Evolutionary conservation across 2,888 invertebrate genomes (phyloP).

Genomic region (Pyrocoelia pectoralis): DNA sequence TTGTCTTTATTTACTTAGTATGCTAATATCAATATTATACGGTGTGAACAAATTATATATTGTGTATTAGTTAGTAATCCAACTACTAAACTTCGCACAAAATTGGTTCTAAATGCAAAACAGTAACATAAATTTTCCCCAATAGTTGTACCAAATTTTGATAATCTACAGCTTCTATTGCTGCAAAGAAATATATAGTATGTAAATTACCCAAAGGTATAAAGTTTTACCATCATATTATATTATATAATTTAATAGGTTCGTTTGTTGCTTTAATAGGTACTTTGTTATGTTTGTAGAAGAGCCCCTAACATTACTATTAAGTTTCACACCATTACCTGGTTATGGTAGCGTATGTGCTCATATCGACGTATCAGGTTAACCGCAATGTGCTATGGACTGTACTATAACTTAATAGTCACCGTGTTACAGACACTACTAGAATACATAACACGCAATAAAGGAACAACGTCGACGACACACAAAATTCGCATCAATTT

Average conservation of each 20-base stretch:
- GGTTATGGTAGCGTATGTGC: slow-evolving; percentile 19
- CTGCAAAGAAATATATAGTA: slow-evolving; percentile 6
- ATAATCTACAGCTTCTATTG: slow-evolving; percentile 7
- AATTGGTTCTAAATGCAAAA: slow-evolving; percentile 22
- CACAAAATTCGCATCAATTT: neutral
- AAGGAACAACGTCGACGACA: neutral
- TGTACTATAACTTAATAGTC: neutral
- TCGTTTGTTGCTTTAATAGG: slow-evolving; percentile 6
- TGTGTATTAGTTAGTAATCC: slow-evolving; percentile 21
- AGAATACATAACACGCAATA: neutral
- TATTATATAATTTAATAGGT: slow-evolving; percentile 9
- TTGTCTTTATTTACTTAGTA: slow-evolving; percentile 26
- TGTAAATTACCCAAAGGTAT: slow-evolving; percentile 11
- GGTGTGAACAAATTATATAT: slow-evolving; percentile 25
- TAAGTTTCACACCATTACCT: slow-evolving; percentile 22
- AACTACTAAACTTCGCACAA: slow-evolving; percentile 5
- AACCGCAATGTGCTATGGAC: slow-evolving; percentile 7
- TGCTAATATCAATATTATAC: slow-evolving; percentile 26
- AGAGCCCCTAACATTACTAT: slow-evolving; percentile 10
- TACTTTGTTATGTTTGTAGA: slow-evolving; percentile 18
- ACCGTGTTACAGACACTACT: neutral
- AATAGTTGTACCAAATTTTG: slow-evolving; percentile 18
- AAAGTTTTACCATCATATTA: neutral
- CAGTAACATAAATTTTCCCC: slow-evolving; percentile 14
- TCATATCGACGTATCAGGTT: slow-evolving; percentile 22